These are phyloP conservation scores for Camelus dromedarius DNA, from an alignment of 2,113 vertebrate species.

Conservation along the genomic window DNA sequence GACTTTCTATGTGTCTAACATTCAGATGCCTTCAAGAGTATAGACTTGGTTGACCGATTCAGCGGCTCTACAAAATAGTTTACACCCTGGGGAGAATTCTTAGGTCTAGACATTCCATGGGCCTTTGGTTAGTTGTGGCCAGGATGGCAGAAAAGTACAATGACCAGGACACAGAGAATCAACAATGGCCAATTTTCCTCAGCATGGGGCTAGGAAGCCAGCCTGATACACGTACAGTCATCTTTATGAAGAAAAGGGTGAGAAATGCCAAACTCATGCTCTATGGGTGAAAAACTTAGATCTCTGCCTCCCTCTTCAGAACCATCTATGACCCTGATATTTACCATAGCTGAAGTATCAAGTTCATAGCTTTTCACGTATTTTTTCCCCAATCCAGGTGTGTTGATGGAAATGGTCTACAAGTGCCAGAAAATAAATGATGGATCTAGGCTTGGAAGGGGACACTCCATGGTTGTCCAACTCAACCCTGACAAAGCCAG, in stretches of 20 bases:
- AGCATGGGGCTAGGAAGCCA: background rate
- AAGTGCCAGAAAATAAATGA: slow-evolving; percentile 75
- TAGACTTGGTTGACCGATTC: background rate
- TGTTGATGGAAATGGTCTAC: slow-evolving; percentile 62
- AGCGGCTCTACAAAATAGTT: background rate
- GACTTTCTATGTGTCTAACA: background rate
- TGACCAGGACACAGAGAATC: background rate
- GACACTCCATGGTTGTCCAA: slow-evolving; percentile 32
- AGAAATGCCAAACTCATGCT: background rate
- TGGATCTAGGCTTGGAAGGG: slow-evolving; percentile 60
- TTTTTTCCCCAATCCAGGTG: slow-evolving; percentile 44
- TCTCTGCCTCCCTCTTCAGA: background rate
- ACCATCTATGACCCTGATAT: background rate
- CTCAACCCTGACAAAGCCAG: slow-evolving; percentile 49
- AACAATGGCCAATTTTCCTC: accelerated
- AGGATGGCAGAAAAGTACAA: no score
- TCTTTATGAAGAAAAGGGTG: background rate
- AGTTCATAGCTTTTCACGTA: background rate
- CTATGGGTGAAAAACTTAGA: background rate
- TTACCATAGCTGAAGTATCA: background rate
- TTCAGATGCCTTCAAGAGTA: background rate
- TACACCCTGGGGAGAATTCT: background rate
- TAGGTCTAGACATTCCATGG: background rate
- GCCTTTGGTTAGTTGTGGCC: background rate
- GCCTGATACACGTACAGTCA: background rate